Percentiles rank a stretch among this genome's conserved stretches.
Evolutionary conservation across 2,888 invertebrate genomes (phyloP).

Genomic region (Mythimna lalbum): DNA sequence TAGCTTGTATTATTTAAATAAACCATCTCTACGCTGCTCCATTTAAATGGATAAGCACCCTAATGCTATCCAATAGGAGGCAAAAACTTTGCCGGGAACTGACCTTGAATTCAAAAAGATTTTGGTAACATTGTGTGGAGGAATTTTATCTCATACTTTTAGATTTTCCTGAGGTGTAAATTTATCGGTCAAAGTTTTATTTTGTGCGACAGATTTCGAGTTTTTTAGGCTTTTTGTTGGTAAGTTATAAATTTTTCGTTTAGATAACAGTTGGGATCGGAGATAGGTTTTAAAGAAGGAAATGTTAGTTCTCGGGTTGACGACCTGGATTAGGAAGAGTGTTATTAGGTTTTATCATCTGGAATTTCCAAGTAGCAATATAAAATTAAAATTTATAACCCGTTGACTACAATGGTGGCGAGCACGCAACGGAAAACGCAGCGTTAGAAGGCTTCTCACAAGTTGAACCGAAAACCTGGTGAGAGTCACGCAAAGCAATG

Average conservation of each 20-base stretch:
- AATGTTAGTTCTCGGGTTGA: too few species aligned
- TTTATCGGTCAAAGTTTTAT: conserved; percentile 43
- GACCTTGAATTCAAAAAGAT: conserved; percentile 43
- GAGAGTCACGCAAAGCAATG: too few species aligned
- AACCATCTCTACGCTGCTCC: neutral
- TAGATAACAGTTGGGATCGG: too few species aligned
- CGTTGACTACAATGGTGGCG: too few species aligned
- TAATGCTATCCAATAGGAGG: conserved; percentile 4
- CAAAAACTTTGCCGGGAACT: conserved; percentile 33
- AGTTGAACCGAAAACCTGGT: too few species aligned
- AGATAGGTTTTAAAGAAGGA: too few species aligned
- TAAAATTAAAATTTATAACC: too few species aligned
- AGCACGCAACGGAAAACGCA: too few species aligned
- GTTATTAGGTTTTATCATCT: too few species aligned
- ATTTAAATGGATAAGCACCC: neutral
- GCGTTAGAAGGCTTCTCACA: too few species aligned
- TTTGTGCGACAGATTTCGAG: conserved; percentile 15
- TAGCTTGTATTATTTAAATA: neutral
- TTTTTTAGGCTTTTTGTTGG: neutral
- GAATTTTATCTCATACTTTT: conserved; percentile 38
- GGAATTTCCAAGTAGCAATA: too few species aligned
- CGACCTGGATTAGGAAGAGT: too few species aligned
- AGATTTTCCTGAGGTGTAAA: conserved; percentile 36
- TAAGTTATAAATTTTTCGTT: conserved; percentile 16
- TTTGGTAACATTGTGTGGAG: conserved; percentile 25